phyloP scores from a whole-genome alignment of 2,888 invertebrate species.

The Drosophila mimica region DNA sequence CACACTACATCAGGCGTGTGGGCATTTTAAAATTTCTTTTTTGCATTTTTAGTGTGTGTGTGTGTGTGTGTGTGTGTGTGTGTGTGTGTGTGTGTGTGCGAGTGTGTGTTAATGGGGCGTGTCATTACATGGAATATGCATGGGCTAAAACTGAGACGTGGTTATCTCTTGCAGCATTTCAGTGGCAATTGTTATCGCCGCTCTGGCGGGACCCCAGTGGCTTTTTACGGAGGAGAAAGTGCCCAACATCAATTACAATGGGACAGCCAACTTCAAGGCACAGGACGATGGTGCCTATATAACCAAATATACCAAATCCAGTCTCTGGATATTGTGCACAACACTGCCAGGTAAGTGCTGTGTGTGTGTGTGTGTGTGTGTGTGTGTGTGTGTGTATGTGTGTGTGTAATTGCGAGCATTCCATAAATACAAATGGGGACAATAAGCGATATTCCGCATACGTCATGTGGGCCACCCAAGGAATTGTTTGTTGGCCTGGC shows the following conservation, averaged over 20 bases:
- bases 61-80: not conserved
- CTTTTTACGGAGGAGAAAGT: slow-evolving; percentile 94
- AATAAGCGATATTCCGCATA: slow-evolving; percentile 36
- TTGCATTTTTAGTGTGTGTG: not conserved
- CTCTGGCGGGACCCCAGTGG: slow-evolving; percentile 89
- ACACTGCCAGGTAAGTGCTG: slow-evolving; percentile 82
- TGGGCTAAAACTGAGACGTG: slow-evolving; percentile 26
- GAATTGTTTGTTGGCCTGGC: not conserved
- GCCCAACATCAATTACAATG: slow-evolving; percentile 91
- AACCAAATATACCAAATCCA: slow-evolving; percentile 85
- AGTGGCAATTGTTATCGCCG: slow-evolving; percentile 85
- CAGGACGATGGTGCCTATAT: slow-evolving; percentile 84
- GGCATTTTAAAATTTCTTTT: not conserved
- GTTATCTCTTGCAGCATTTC: slow-evolving; percentile 79
- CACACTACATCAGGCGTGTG: not conserved
- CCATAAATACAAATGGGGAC: slow-evolving; percentile 29
- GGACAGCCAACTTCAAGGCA: slow-evolving; percentile 86
- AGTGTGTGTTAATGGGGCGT: slow-evolving; percentile 7
- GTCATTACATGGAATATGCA: slow-evolving; percentile 13
- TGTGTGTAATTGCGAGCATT: not conserved
- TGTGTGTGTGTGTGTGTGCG: not conserved
- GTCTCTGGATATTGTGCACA: slow-evolving; percentile 85
- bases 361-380: not conserved
- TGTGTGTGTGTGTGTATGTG: slow-evolving; percentile 15
- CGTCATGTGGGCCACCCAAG: slow-evolving; percentile 10